Evolutionary conservation across 2,888 invertebrate species (phyloP), one percentile per base, ranked within the genome.

Genomic region (Aphidoletes aphidimyza): DNA sequence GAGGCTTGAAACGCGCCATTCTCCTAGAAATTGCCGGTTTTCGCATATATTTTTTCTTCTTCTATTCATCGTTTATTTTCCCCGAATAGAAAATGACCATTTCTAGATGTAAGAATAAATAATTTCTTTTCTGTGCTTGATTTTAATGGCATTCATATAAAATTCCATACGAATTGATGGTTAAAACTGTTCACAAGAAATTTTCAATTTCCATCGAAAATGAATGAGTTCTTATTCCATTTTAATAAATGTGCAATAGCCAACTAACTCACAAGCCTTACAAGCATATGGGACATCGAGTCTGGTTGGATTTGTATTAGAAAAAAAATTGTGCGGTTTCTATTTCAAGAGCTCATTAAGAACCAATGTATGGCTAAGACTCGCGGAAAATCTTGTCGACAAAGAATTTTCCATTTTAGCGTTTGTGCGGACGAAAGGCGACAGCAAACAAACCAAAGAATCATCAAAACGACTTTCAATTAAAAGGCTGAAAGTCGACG

Each of bases 321-420:
- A 30, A 69, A 26, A 69, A 69, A 34, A 54, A 14, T 22, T 11
- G 54, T 30, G 30, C 1, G 34, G 17, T 69, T 5, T 69, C 69
- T 34, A 69, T 69, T 69, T 30, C 69, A 69, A 69, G 69, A 69
- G 69, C 69, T 69, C 69, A 69, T 69, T 69, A 69, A 69, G 69
- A 69, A 69, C 30, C 69, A 69, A 69, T 69, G 54, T 54, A 30
- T 69, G 69, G 17, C 69, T 34, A 19, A 14, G 14, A 30, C 69
- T 30, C 30, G 26, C 54, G 54, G 54, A 14, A n/a, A n/a, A 69
- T 69, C 69, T 0, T 69, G 14, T 30, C 34, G 30, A 69, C 22
- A 54, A 69, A 69, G 69, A 69, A 30, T 69, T 69, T 69, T 26
- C 69, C 69, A 14, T 30, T 69, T 69, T 30, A 22, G 3, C 22